These are phyloP conservation scores for Ladona fulva DNA, from an alignment of 1,140 invertebrate genomes.

Conservation along the genomic window DNA sequence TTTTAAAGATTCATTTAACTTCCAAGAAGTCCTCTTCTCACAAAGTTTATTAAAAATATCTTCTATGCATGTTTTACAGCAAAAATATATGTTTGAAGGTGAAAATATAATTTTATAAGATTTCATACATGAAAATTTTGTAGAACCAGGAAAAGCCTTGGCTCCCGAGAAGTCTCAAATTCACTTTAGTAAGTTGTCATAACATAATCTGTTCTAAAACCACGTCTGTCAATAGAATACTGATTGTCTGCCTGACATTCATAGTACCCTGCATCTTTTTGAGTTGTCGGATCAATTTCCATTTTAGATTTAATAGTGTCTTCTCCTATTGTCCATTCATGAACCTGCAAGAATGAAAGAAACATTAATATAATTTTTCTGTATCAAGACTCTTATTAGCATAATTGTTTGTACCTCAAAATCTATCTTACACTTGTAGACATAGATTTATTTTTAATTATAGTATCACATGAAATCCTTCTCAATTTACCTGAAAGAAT, in stretches of 20 bases:
- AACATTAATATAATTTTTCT: conserved; percentile 12
- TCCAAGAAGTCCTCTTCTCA: no score
- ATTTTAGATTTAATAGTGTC: conserved; percentile 45
- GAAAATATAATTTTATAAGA: no score
- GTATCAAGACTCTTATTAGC: neutral
- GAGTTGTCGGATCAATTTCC: conserved; percentile 49
- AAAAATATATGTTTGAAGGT: no score
- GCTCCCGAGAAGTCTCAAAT: no score
- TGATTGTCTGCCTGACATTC: conserved; percentile 69
- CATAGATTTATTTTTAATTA: neutral
- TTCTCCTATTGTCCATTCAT: conserved; percentile 41
- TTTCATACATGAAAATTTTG: no score
- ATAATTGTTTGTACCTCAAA: neutral
- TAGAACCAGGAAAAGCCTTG: no score
- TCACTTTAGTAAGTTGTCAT: conserved; percentile 48
- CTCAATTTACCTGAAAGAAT: conserved; percentile 41
- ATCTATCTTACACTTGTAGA: neutral
- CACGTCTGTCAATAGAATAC: conserved; percentile 58
- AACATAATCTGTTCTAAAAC: conserved; percentile 61
- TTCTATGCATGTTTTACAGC: no score
- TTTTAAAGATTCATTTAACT: no score
- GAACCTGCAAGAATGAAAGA: conserved; percentile 32
- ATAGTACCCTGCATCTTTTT: conserved; percentile 58
- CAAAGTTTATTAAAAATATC: no score
- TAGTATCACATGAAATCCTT: neutral